Evolutionary conservation across 2,888 invertebrate genomes (phyloP), one percentile per base, ranked within the genome.

Genomic region (Orthosia cruda): DNA sequence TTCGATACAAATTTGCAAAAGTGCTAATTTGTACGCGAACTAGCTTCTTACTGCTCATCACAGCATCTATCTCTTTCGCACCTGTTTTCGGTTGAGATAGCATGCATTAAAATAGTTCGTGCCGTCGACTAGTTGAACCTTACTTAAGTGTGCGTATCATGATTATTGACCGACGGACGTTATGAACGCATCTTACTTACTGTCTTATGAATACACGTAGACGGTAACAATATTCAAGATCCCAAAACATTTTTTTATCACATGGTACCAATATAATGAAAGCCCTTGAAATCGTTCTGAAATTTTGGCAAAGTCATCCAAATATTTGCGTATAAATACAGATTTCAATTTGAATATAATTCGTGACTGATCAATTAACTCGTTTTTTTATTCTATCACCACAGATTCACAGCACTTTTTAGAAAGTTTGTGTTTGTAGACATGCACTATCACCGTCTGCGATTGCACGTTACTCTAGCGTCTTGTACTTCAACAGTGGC

Each of bases 401-500:
- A 92, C 89, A 89, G 87, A 87, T 92, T 93, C 93, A 93, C 93
- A 93, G 93, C 93, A 92, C 93, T 89, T 89, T 88, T 91, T 88
- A 87, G 70, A 84, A 85, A 88, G 83, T 89, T 75, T 82, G 20
- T 74, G 67, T 66, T 71, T 77, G 73, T 81, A 66, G 68, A 65
- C 54, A 52, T 67, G 71, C 58, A 68, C 69, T 80, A 59, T 78
- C 77, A 69, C 73, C 47, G 59, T 63, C 65, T 68, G 74, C 69
- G 57, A 47, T 49, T 59, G 61, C 65, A 72, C 59, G 15, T 92
- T 92, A 96, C 82, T 96, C 94, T 88, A 96, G 91, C 77, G 96
- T 96, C 89, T 90, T 94, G 85, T 96, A 96, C 83, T 94, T 95
- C 79, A 96, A 90, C 23, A 96, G 96, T 96, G 96, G 96, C 91